These are phyloP conservation scores for Pachyseris speciosa DNA, from an alignment of 64 coral and sea anemone genomes.

Conservation along the genomic window DNA sequence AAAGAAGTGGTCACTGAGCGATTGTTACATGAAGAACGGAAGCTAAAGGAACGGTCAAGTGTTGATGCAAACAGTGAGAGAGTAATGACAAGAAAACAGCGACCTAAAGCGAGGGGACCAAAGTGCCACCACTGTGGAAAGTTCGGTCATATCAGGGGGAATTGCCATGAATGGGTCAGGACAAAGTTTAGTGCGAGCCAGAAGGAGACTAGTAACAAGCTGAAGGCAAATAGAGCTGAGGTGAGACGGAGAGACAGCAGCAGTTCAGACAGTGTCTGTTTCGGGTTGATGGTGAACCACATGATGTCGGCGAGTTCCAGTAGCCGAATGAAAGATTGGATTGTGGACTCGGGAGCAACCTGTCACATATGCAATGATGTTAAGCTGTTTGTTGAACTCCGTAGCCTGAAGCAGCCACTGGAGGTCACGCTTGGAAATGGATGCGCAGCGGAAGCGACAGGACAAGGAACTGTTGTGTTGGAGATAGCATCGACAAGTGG, in stretches of 20 bases:
- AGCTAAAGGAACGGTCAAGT: too few species aligned
- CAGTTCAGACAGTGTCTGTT: constrained; percentile 3
- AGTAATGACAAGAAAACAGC: not conserved
- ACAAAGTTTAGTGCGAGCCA: too few species aligned
- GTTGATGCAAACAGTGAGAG: too few species aligned
- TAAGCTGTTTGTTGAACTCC: constrained; percentile 52
- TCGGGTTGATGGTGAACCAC: constrained; percentile 32
- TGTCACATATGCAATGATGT: constrained; percentile 47
- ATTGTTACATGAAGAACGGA: constrained; percentile 67
- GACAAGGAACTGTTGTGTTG: constrained; percentile 5
- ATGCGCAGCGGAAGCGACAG: constrained; percentile 40
- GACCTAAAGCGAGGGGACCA: constrained; percentile 7
- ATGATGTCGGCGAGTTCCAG: too few species aligned
- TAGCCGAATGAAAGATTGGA: too few species aligned
- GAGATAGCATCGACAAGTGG: too few species aligned
- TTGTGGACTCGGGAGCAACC: too few species aligned
- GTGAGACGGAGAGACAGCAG: constrained; percentile 38
- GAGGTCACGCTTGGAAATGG: too few species aligned
- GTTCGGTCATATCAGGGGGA: too few species aligned
- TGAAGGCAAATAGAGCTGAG: constrained; percentile 34
- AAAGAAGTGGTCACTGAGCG: too few species aligned
- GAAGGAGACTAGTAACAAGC: too few species aligned
- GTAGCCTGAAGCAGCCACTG: constrained; percentile 41
- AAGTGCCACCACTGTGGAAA: constrained; percentile 38
- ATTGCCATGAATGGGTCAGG: too few species aligned